These are phyloP conservation scores for Pangasius sanitwongsei DNA, from an alignment of 2,797 vertebrate genomes.

Conservation along the genomic window DNA sequence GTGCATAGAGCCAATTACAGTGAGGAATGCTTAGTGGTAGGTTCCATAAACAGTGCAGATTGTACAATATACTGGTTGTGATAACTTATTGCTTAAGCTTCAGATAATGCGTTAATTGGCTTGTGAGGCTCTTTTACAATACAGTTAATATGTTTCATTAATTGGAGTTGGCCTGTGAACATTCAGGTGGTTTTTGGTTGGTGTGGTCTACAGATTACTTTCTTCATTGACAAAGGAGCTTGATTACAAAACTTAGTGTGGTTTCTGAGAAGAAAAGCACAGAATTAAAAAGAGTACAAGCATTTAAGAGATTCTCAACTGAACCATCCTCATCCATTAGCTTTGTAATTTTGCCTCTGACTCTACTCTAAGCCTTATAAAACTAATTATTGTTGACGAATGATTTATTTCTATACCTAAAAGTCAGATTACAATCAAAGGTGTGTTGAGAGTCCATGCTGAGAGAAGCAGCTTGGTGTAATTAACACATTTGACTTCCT, in stretches of 20 bases:
- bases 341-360: background rate
- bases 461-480: constrained; percentile 16
- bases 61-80: background rate
- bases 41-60: background rate
- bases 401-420: constrained; percentile 17
- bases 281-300: background rate
- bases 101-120: background rate
- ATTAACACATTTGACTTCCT: constrained; percentile 33
- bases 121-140: background rate
- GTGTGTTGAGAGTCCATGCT: background rate
- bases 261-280: background rate
- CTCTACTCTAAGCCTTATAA: background rate
- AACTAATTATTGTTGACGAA: background rate
- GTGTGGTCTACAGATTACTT: background rate
- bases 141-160: background rate
- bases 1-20: constrained; percentile 16
- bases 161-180: too few relatives aligned
- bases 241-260: too few relatives aligned
- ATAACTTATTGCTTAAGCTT: background rate
- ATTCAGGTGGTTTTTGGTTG: constrained; percentile 2
- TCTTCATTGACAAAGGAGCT: too few relatives aligned
- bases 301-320: background rate
- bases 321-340: background rate
- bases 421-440: constrained; percentile 22
- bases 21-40: background rate